phyloP scores from a whole-genome alignment of 2,113 vertebrate genomes.

The Gnathonemus longibarbis region DNA sequence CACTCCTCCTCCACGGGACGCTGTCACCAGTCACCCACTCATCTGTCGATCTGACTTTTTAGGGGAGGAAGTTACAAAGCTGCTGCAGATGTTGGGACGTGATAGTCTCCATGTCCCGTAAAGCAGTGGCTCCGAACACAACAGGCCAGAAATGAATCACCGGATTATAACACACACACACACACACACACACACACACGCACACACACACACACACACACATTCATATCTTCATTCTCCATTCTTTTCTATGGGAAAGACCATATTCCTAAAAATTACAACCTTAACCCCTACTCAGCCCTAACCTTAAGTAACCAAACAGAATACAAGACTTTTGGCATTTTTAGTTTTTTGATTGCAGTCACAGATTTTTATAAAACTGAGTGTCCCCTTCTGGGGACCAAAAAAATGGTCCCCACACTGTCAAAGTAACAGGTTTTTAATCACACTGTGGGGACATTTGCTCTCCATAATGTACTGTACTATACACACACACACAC shows the following conservation, averaged over 20 bases:
- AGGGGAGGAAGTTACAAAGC: slow-evolving; percentile 51
- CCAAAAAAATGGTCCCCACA: too few relatives aligned
- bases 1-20: neutral
- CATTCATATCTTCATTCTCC: slow-evolving; percentile 13
- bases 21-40: neutral
- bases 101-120: slow-evolving; percentile 17
- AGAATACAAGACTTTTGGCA: neutral
- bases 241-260: neutral
- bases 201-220: slow-evolving; percentile 32
- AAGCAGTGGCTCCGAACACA: slow-evolving; percentile 45
- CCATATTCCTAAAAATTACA: neutral
- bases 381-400: too few relatives aligned
- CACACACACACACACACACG: slow-evolving; percentile 10
- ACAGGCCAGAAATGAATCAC: slow-evolving; percentile 45
- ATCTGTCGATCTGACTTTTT: too few relatives aligned
- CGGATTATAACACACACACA: slow-evolving; percentile 20
- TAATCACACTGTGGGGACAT: neutral
- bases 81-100: slow-evolving; percentile 40
- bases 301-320: neutral
- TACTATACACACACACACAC: neutral
- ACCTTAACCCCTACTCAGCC: neutral
- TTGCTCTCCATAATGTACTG: too few relatives aligned
- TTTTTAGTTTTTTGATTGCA: neutral
- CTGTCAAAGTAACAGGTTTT: neutral
- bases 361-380: neutral